Base-by-base conservation (phyloP, 2,797 vertebrate species). In the Petrocephalus sullivani region DNA sequence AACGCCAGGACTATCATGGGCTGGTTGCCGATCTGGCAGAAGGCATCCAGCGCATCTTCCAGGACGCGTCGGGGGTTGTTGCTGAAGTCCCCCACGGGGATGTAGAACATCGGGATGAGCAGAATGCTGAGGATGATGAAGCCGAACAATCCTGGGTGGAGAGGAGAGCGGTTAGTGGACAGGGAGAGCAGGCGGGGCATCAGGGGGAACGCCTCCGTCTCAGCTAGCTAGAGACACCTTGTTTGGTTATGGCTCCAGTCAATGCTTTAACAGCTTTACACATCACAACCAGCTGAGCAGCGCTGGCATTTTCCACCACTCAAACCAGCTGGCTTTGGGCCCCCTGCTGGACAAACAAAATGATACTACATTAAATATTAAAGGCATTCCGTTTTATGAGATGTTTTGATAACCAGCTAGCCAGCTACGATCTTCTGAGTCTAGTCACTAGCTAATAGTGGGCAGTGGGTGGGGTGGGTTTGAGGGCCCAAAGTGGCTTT, bases 41-140 rank as follows among this genome's bases (percentile, higher is more conserved):
- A 98, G 89, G 97, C 98, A 0, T 99, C 97, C 10, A 97, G 90
- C 0, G 96, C 93, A 0, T 98, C 98, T 91, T 99, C 98, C 87
- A 98, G 95, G 0, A 94, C 94, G 0, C 93, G 91, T 0, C 96
- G 96, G 0, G 97, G 97, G 91, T 95, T 97, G 67, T 90, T 89
- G 0, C 95, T 92, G 87, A 98, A 97, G 89, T 90, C 58, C 8
- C 96, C 96, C 0, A 94, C 96, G 0, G 94, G 95, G 91, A 98
- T 97, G 94, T 95, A 99, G 92, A 96, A 98, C 96, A 98, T 97
- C 61, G 98, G 98, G 89, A 99, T 95, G 91, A 99, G 95, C 37
- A 99, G 94, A 89, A 98, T 87, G 0, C 96, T 93, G 88, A 99
- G 95, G 90, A 98, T 95, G 86, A 96, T 0, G 75, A 99, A 99